Conservation (phyloP, 1,140 invertebrate species). For the Neodiprion virginianus region DNA sequence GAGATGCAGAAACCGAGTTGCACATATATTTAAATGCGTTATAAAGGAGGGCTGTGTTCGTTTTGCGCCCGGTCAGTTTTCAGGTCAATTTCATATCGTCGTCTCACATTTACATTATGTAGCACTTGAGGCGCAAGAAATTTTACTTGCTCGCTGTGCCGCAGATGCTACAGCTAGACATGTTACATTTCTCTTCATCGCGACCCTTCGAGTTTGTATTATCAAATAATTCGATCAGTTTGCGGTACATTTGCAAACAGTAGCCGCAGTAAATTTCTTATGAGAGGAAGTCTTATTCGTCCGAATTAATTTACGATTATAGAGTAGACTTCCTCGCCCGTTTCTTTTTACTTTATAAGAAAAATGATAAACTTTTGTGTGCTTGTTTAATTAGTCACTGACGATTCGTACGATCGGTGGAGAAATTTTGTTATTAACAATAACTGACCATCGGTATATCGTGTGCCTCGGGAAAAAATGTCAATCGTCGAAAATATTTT, state of each 20-base stretch:
- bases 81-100: too few relatives aligned
- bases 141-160: background rate
- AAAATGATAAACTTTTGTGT: background rate
- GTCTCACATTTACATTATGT: background rate
- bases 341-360: background rate
- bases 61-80: background rate
- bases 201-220: slow-evolving; percentile 20
- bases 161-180: background rate
- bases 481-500: too few relatives aligned
- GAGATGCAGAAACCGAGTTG: too few relatives aligned
- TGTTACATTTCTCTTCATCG: background rate
- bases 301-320: background rate
- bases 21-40: too few relatives aligned
- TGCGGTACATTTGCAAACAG: slow-evolving; percentile 28
- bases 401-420: background rate
- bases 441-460: background rate
- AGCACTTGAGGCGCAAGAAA: background rate
- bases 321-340: background rate
- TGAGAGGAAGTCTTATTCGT: slow-evolving; percentile 21
- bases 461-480: too few relatives aligned
- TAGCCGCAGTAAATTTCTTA: slow-evolving; percentile 18
- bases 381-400: background rate
- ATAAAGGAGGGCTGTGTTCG: background rate
- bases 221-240: slow-evolving; percentile 36
- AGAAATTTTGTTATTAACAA: background rate